Percentiles rank a stretch among this genome's conserved stretches.
These are phyloP conservation scores for Daubentonia madagascariensis DNA, from an alignment of 2,113 vertebrate genomes.

Conservation along the genomic window DNA sequence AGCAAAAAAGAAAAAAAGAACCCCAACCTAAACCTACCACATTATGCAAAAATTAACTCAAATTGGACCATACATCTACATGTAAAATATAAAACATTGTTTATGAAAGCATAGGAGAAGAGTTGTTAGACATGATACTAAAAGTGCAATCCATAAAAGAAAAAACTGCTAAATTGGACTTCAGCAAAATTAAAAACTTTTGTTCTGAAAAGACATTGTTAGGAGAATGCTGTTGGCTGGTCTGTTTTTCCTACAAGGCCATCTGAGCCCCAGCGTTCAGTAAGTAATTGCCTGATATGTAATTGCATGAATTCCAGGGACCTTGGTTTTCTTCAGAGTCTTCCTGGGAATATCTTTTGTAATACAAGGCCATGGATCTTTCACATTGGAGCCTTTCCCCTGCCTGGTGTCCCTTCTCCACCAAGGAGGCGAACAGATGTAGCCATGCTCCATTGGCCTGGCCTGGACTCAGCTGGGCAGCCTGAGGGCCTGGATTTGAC, in stretches of 20 bases:
- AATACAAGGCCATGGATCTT: neutral
- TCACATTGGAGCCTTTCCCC: neutral
- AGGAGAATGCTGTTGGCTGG: neutral
- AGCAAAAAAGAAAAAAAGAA: neutral
- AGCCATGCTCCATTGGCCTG: neutral
- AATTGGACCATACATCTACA: neutral
- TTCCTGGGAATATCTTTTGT: constrained; percentile 11
- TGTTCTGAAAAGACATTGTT: neutral
- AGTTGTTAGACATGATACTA: neutral
- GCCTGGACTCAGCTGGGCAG: neutral
- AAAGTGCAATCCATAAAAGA: neutral
- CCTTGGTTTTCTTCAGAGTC: neutral
- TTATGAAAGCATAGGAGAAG: neutral
- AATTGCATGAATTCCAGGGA: neutral
- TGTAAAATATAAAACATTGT: constrained; percentile 25
- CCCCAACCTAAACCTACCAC: neutral
- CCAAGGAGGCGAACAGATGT: neutral
- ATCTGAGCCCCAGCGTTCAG: neutral
- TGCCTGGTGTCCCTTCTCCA: neutral
- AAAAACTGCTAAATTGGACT: neutral
- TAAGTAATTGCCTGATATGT: neutral
- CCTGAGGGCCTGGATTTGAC: neutral
- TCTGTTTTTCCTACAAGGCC: neutral
- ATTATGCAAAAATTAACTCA: neutral
- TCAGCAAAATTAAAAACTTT: neutral